These are phyloP conservation scores for Eciton burchellii DNA, from an alignment of 1,140 invertebrate genomes.

Conservation along the genomic window DNA sequence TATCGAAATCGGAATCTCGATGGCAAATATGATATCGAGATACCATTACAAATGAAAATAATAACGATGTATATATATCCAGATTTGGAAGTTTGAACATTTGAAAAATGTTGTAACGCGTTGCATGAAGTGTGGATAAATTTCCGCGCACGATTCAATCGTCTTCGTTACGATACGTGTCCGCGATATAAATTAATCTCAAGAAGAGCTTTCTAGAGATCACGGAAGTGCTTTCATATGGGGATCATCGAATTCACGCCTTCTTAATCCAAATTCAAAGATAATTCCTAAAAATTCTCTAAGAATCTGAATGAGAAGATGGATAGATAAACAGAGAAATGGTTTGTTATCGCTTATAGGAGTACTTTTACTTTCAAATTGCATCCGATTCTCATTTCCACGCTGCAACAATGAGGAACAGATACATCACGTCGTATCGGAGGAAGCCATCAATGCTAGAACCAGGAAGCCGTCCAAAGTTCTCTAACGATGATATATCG, in stretches of 20 bases:
- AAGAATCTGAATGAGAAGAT: conserved; percentile 16
- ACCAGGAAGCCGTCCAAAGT: conserved; percentile 75
- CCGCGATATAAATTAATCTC: neutral
- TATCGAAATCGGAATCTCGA: conserved; percentile 11
- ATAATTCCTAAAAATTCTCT: neutral
- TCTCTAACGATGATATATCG: conserved; percentile 78
- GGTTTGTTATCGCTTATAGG: conserved; percentile 43
- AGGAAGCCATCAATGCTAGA: conserved; percentile 72
- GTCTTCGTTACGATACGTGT: neutral
- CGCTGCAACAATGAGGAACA: conserved; percentile 63
- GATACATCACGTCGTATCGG: conserved; percentile 74
- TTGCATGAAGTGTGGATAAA: neutral
- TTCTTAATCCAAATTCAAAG: conserved; percentile 32
- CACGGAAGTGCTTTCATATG: too few species aligned
- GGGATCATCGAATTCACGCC: neutral
- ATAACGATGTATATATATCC: neutral
- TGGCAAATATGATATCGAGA: neutral
- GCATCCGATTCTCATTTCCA: conserved; percentile 60
- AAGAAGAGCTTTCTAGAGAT: neutral
- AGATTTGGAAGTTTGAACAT: neutral
- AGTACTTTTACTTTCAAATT: conserved; percentile 71
- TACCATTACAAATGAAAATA: neutral
- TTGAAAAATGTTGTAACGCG: too few species aligned
- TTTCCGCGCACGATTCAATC: conserved; percentile 2
- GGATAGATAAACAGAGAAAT: conserved; percentile 57